Percentiles rank a stretch among this genome's conserved stretches.
Conservation (phyloP, 2,888 invertebrate species). For the Caenorhabditis drosophilae region DNA sequence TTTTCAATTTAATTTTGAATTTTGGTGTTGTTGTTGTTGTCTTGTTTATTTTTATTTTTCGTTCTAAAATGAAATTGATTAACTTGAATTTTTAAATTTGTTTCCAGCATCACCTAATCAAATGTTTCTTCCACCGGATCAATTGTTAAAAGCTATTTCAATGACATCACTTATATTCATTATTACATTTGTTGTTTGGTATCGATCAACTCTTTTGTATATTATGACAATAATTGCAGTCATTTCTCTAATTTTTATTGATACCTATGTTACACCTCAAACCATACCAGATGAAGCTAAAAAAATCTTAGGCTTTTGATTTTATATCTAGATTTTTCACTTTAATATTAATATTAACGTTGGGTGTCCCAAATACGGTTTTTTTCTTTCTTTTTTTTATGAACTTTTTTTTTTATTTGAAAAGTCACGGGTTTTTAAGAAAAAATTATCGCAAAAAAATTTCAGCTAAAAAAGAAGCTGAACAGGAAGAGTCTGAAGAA, state of each 20-base stretch:
- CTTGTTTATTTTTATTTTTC: no score
- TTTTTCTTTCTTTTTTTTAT: background rate
- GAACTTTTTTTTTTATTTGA: constrained; percentile 4
- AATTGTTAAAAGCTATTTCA: constrained; percentile 52
- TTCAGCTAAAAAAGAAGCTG: constrained; percentile 4
- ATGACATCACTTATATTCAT: constrained; percentile 53
- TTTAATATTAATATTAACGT: no score
- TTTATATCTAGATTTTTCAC: no score
- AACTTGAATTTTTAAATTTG: no score
- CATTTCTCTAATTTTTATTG: constrained; percentile 47
- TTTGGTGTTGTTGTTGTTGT: no score
- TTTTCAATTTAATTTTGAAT: no score
- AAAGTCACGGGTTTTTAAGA: constrained; percentile 9
- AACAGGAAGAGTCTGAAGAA: constrained; percentile 13
- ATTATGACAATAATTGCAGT: constrained; percentile 44
- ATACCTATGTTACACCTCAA: constrained; percentile 52
- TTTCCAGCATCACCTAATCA: constrained; percentile 48
- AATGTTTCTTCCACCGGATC: constrained; percentile 50
- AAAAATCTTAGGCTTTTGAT: constrained; percentile 29
- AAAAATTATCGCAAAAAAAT: constrained; percentile 15
- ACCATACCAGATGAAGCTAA: constrained; percentile 43
- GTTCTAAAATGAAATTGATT: no score
- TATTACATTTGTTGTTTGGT: constrained; percentile 56
- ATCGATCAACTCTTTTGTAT: constrained; percentile 42
- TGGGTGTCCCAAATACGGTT: background rate